A percentile compares a stretch with the other conserved stretches of the same genome.
phyloP scores from a whole-genome alignment of 92 coral and sea anemone genomes.

The Parazoanthus darwini region DNA sequence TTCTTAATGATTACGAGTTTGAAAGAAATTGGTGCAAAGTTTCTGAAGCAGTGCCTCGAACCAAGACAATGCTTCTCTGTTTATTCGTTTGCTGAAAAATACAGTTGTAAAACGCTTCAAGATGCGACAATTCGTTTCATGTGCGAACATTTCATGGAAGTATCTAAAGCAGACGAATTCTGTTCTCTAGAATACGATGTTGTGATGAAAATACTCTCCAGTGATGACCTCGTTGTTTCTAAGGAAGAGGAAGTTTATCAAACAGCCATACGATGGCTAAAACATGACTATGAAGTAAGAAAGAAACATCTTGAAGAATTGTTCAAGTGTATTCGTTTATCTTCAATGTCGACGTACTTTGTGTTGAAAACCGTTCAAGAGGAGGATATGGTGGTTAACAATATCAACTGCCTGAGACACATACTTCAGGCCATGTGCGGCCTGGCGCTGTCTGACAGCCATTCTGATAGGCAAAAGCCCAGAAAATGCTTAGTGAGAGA shows the following conservation, averaged over 20 bases:
- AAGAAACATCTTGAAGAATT: conserved; percentile 50
- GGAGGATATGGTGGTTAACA: conserved; percentile 59
- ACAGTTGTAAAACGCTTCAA: conserved; percentile 51
- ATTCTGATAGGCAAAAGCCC: conserved; percentile 24
- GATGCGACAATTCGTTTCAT: conserved; percentile 45
- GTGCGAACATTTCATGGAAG: conserved; percentile 48
- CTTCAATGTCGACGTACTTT: conserved; percentile 61
- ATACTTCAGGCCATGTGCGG: conserved; percentile 49
- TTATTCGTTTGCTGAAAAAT: conserved; percentile 52
- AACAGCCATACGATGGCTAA: conserved; percentile 69
- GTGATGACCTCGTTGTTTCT: conserved; percentile 54
- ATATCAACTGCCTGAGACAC: conserved; percentile 45
- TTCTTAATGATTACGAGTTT: conserved; percentile 60
- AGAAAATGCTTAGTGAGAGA: conserved; percentile 54
- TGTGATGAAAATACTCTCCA: conserved; percentile 48
- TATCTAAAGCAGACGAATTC: conserved; percentile 55
- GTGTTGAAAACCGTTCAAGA: conserved; percentile 44
- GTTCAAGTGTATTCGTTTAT: conserved; percentile 60
- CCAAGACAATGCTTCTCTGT: conserved; percentile 56
- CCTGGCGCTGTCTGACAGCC: conserved; percentile 38
- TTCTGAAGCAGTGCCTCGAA: conserved; percentile 47
- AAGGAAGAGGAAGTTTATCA: conserved; percentile 74
- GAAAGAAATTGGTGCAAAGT: conserved; percentile 52
- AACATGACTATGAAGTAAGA: conserved; percentile 55
- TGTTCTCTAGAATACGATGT: conserved; percentile 30